phyloP scores from a whole-genome alignment of 2,797 vertebrate species.

The Cynopterus sphinx region DNA sequence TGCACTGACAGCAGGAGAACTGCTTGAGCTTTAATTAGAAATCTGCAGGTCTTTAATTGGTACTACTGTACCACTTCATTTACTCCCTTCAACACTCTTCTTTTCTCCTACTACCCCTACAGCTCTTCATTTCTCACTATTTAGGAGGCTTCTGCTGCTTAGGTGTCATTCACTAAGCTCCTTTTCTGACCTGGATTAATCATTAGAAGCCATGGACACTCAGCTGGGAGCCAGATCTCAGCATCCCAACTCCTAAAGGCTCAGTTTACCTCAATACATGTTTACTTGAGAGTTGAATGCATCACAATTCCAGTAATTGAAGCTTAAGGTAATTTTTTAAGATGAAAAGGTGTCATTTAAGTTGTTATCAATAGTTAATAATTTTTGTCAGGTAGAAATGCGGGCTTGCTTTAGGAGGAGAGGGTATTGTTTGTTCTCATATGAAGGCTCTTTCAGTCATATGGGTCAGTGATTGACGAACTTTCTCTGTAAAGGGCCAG shows the following conservation, averaged over 20 bases:
- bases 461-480: neutral
- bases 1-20: neutral
- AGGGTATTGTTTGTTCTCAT: neutral
- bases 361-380: neutral
- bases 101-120: neutral
- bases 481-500: neutral
- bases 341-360: neutral
- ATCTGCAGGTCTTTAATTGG: neutral
- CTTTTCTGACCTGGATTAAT: neutral
- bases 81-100: fast-evolving
- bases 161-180: neutral
- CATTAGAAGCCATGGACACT: neutral
- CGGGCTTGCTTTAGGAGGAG: neutral
- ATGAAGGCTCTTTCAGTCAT: neutral
- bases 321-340: neutral
- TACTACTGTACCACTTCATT: neutral
- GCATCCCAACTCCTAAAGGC: neutral
- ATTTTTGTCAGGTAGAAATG: neutral
- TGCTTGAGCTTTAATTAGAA: neutral
- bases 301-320: neutral
- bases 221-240: neutral
- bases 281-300: neutral
- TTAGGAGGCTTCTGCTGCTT: neutral
- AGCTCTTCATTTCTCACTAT: neutral
- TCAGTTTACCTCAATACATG: neutral